Percentiles rank a stretch among this genome's conserved stretches.
Conservation (phyloP, 2,797 vertebrate genomes). For the Holocentrus rufus region DNA sequence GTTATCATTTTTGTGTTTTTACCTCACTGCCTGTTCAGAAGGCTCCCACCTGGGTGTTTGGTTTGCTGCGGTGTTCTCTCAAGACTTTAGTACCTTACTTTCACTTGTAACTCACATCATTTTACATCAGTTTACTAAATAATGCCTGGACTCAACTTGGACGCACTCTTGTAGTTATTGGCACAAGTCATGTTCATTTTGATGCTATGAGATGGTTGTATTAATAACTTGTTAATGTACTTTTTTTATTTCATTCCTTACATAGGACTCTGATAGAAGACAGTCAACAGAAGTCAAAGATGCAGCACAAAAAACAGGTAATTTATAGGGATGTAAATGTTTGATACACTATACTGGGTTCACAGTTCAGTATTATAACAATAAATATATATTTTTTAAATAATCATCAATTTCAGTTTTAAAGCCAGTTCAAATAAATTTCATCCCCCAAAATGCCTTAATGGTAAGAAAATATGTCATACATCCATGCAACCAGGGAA, state of each 20-base stretch:
- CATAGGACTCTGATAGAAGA: conserved; percentile 87
- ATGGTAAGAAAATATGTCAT: too few species aligned
- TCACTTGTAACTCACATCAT: conserved; percentile 21
- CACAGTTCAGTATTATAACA: too few species aligned
- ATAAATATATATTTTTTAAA: too few species aligned
- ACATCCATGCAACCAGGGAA: too few species aligned
- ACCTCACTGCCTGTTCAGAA: conserved; percentile 42
- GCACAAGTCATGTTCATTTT: not conserved
- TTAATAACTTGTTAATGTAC: conserved; percentile 8
- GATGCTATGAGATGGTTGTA: not conserved
- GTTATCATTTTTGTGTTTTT: conserved; percentile 64
- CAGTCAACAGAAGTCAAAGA: conserved; percentile 84
- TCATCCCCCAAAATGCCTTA: too few species aligned
- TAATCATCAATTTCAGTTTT: too few species aligned
- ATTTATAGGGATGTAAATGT: not conserved
- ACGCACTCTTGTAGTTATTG: not conserved
- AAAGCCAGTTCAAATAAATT: too few species aligned
- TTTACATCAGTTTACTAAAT: too few species aligned
- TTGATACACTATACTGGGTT: too few species aligned
- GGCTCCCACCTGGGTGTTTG: conserved; percentile 58
- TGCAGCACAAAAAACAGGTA: conserved; percentile 84
- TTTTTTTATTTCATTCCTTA: conserved; percentile 20
- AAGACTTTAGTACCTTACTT: conserved; percentile 16
- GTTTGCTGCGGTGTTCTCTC: conserved; percentile 26
- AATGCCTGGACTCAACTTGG: too few species aligned